These are phyloP conservation scores for Spatulosminthurus flaviceps DNA, from an alignment of 2,888 invertebrate species.

Conservation along the genomic window DNA sequence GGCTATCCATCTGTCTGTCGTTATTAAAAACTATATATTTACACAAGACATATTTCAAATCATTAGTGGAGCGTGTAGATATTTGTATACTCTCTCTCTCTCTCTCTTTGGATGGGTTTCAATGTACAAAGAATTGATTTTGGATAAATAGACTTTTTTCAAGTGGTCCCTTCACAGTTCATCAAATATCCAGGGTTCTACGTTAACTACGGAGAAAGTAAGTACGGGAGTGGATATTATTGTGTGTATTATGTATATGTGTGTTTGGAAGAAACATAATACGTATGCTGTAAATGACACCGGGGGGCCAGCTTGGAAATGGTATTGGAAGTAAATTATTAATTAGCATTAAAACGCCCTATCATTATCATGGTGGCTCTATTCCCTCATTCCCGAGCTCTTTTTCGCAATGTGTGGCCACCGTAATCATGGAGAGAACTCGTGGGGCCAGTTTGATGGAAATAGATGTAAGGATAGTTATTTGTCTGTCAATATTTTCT, in stretches of 20 bases:
- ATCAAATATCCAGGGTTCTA: background rate
- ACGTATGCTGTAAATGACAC: no score
- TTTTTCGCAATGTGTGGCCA: no score
- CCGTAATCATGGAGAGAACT: background rate
- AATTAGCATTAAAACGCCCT: background rate
- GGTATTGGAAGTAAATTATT: background rate
- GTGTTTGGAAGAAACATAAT: no score
- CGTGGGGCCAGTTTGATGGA: background rate
- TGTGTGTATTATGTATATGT: no score
- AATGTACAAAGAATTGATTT: background rate
- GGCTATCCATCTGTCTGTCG: conserved; percentile 20
- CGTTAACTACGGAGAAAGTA: no score
- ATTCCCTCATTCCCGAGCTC: background rate
- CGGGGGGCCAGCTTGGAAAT: background rate
- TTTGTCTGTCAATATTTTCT: no score
- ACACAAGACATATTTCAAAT: background rate
- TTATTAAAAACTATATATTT: conserved; percentile 12
- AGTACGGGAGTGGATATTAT: no score
- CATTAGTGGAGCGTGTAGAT: conserved; percentile 20
- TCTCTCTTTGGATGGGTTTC: background rate
- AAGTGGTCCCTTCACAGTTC: background rate
- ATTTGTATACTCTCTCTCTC: no score
- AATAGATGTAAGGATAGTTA: no score
- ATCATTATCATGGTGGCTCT: background rate
- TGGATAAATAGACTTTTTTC: background rate